Evolutionary conservation across 2,888 invertebrate genomes (phyloP), one percentile per base, ranked within the genome.

Genomic region (Drosophila rellima): DNA sequence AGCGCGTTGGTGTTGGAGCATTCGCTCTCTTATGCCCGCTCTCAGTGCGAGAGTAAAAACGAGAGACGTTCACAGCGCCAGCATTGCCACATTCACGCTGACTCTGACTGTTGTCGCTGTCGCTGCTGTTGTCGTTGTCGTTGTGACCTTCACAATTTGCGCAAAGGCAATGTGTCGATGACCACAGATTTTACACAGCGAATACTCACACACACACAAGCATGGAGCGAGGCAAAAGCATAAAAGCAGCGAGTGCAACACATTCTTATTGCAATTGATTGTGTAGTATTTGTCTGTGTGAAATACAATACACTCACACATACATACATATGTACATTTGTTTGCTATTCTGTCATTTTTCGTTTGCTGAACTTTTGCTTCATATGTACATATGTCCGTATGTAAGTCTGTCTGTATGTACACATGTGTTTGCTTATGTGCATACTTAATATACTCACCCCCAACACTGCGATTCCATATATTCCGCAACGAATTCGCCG

Each of bases 141-240:
- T 92, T 92, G 92, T 93, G 93, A 93, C 93, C 93, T 93, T 93
- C 93, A 93, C 91, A 92, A 92, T 92, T 92, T 91, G 92, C 91
- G 92, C 93, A 93, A 93, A 93, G 93, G 91, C 93, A 92, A 93
- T 93, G 93, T 93, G 93, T 93, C 93, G 93, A 93, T 93, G 93
- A 93, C 93, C 93, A 93, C 92, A 91, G 90, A 89, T 90, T 91
- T 85, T 90, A 76, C 80, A 70, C 76, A 76, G 75, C 73, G 65
- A 70, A 80, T 70, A 67, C 60, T 44, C 65, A 33, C 74, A 75
- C 57, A 63, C 65, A 63, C 52, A 66, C 57, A 73, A 48, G 70
- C 74, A 71, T 31, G 42, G 26, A 57, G 48, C 60, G 66, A 82
- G 67, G 52, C 73, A 75, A 76, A 73, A 85, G 80, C 86, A 82